phyloP scores from a whole-genome alignment of 2,888 invertebrate genomes.

The Ormyrus rosae region DNA sequence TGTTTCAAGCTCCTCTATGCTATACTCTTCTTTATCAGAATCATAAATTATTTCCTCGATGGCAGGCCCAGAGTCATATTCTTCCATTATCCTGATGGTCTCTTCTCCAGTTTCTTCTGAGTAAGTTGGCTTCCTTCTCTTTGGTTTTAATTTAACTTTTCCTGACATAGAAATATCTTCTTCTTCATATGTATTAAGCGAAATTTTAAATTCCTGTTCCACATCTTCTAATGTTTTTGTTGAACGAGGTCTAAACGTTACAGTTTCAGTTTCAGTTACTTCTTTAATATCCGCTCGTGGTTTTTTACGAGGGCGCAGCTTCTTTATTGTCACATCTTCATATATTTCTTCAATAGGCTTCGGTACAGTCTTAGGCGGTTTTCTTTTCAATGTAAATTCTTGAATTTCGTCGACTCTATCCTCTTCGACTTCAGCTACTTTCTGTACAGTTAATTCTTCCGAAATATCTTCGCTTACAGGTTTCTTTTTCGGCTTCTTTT shows the following conservation, averaged over 20 bases:
- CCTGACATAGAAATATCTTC: slow-evolving; percentile 92
- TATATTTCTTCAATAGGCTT: slow-evolving; percentile 79
- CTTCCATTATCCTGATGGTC: slow-evolving; percentile 83
- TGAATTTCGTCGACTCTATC: slow-evolving; percentile 72
- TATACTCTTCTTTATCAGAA: slow-evolving; percentile 80
- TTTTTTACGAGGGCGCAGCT: slow-evolving; percentile 83
- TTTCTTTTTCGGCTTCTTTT: slow-evolving; percentile 64
- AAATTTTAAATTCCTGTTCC: slow-evolving; percentile 93
- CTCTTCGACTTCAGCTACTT: slow-evolving; percentile 62
- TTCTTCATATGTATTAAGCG: slow-evolving; percentile 89
- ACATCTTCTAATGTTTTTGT: slow-evolving; percentile 91
- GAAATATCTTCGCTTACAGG: slow-evolving; percentile 60
- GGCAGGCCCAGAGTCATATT: slow-evolving; percentile 79
- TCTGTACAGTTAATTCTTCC: slow-evolving; percentile 63
- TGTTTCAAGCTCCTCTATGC: slow-evolving; percentile 70
- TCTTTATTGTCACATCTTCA: slow-evolving; percentile 85
- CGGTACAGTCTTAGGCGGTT: slow-evolving; percentile 71
- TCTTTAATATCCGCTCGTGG: slow-evolving; percentile 83
- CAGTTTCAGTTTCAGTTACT: slow-evolving; percentile 85
- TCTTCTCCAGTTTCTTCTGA: slow-evolving; percentile 87
- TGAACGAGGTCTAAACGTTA: slow-evolving; percentile 86
- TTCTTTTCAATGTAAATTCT: slow-evolving; percentile 78
- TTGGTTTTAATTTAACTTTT: slow-evolving; percentile 85
- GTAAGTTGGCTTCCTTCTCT: slow-evolving; percentile 84
- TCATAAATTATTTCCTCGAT: slow-evolving; percentile 83